Percentiles rank a stretch among this genome's conserved stretches.
Evolutionary conservation across 2,888 invertebrate genomes (phyloP).

Genomic region (Callyntrura sp.): DNA sequence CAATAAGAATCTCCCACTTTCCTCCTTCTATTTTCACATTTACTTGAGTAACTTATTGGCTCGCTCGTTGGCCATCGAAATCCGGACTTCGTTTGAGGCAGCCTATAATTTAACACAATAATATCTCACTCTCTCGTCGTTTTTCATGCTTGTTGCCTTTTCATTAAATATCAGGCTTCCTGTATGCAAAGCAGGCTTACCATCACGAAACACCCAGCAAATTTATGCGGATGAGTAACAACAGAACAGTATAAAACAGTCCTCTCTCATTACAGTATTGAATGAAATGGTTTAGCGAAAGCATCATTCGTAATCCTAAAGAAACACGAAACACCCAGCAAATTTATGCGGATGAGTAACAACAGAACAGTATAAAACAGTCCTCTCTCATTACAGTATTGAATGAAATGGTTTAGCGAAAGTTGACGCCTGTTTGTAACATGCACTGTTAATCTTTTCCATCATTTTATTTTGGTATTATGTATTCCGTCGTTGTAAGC

Average conservation of each 20-base stretch:
- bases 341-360: slow-evolving; percentile 85
- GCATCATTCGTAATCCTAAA: too few relatives aligned
- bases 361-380: too few relatives aligned
- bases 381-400: too few relatives aligned
- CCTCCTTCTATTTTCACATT: slow-evolving; percentile 51
- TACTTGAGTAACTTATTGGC: slow-evolving; percentile 94
- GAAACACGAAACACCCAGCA: slow-evolving; percentile 85
- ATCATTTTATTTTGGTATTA: too few relatives aligned
- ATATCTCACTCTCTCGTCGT: background rate
- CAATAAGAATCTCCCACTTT: slow-evolving; percentile 67
- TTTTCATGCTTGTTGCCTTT: too few relatives aligned
- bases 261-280: too few relatives aligned
- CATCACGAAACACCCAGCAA: slow-evolving; percentile 88
- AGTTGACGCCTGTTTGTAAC: too few relatives aligned
- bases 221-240: slow-evolving; percentile 85
- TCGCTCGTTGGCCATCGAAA: slow-evolving; percentile 98
- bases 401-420: too few relatives aligned
- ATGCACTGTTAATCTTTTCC: too few relatives aligned
- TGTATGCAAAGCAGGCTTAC: slow-evolving; percentile 88
- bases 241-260: too few relatives aligned
- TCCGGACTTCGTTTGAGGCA: slow-evolving; percentile 97
- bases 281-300: too few relatives aligned
- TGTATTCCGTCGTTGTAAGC: too few relatives aligned
- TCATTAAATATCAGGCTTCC: background rate
- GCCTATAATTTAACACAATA: slow-evolving; percentile 87